phyloP scores from a whole-genome alignment of 1,140 invertebrate species.

The Glomeris maerens region DNA sequence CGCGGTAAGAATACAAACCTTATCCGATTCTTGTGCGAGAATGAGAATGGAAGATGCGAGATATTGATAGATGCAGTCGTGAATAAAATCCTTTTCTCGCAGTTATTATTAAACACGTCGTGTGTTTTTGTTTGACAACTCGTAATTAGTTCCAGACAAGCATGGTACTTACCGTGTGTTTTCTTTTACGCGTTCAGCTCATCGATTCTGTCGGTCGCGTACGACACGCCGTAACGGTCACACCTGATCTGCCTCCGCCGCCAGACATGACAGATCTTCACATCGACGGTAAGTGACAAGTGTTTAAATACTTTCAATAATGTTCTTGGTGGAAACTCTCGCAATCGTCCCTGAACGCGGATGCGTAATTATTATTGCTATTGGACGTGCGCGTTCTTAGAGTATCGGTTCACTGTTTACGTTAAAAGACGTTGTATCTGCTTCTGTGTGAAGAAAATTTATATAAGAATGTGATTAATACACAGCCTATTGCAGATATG shows the following conservation, averaged over 20 bases:
- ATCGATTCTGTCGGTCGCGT: slow-evolving; percentile 65
- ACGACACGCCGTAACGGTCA: slow-evolving; percentile 52
- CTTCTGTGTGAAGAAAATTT: neutral
- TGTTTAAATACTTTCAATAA: neutral
- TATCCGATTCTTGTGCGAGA: neutral
- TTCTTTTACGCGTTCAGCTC: slow-evolving; percentile 37
- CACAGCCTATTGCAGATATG: too few relatives aligned
- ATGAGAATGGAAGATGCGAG: neutral
- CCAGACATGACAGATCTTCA: slow-evolving; percentile 54
- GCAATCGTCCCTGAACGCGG: neutral
- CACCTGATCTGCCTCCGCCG: slow-evolving; percentile 34
- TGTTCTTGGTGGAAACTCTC: neutral
- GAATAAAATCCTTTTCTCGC: neutral
- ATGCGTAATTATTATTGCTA: neutral
- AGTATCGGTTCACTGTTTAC: neutral
- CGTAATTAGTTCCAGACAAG: slow-evolving; percentile 4
- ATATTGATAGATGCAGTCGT: neutral
- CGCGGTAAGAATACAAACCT: slow-evolving; percentile 41
- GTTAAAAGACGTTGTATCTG: neutral
- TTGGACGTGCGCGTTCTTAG: neutral
- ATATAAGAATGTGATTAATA: too few relatives aligned
- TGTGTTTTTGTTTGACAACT: slow-evolving; percentile 7
- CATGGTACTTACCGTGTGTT: slow-evolving; percentile 4
- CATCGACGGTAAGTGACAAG: slow-evolving; percentile 43
- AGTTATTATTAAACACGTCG: neutral